These are phyloP conservation scores for Aporophyla lueneburgensis DNA, from an alignment of 2,888 invertebrate species.

Conservation along the genomic window DNA sequence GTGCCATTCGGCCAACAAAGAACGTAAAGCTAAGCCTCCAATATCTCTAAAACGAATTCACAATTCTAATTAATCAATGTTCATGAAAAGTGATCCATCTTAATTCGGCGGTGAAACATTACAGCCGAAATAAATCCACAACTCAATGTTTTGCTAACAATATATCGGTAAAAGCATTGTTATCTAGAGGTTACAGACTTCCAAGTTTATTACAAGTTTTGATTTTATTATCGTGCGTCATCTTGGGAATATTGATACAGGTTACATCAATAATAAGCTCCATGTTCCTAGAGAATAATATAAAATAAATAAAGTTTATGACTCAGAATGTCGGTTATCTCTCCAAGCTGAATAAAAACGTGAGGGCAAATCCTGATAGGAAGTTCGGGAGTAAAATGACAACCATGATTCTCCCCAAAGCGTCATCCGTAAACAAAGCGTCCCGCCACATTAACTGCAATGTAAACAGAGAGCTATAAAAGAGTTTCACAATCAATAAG, in stretches of 20 bases:
- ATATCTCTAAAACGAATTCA: constrained; percentile 48
- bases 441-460: constrained; percentile 19
- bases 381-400: constrained; percentile 29
- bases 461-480: constrained; percentile 27
- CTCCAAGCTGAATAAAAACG: constrained; percentile 45
- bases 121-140: constrained; percentile 36
- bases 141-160: constrained; percentile 41
- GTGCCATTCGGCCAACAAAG: constrained; percentile 14
- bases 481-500: constrained; percentile 51
- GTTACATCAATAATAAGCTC: neutral
- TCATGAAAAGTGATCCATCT: constrained; percentile 50
- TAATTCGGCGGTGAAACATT: constrained; percentile 44
- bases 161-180: constrained; percentile 19
- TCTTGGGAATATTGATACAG: constrained; percentile 38
- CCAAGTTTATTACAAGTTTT: constrained; percentile 31
- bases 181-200: constrained; percentile 8
- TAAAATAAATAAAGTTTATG: constrained; percentile 53
- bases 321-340: constrained; percentile 24
- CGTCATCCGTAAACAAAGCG: constrained; percentile 27
- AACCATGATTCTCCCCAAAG: constrained; percentile 15
- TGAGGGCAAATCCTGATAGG: constrained; percentile 20
- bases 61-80: constrained; percentile 61
- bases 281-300: constrained; percentile 12
- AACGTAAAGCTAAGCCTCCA: constrained; percentile 18
- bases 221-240: constrained; percentile 34